Base-by-base conservation (phyloP, 92 coral and sea anemone species). In the Pocillopora grandis region DNA sequence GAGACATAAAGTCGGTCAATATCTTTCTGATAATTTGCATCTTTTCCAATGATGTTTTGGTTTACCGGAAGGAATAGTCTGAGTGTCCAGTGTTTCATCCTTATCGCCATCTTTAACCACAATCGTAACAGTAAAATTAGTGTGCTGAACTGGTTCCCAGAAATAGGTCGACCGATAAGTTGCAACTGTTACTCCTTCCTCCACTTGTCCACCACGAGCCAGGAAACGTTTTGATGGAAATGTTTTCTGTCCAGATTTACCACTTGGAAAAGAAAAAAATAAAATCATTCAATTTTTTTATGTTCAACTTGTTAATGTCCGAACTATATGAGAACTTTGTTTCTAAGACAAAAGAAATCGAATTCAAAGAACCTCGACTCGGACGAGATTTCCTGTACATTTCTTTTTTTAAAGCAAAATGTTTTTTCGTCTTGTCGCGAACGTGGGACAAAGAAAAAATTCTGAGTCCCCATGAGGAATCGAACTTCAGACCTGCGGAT, bases 151-250 rank as follows among this genome's bases (percentile, higher is more conserved):
- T 23, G 90, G 80, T 27, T 37, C 65, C 92, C 92, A 90, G 65
- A 42, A 60, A 64, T 90, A 90, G 1, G 88, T 86, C n/a, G 92
- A 90, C 17, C 62, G 78, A 8, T 77, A 7, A 57, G 75, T 80
- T 13, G 76, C 31, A 16, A 80, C 90, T 14, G 73, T 75, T 16
- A 89, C 89, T 52, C 92, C 92, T 19, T 85, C 82, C 4, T 66
- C 80, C 27, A 77, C 74, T 19, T 84, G 76, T 0, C 87, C 86
- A 20, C 92, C 90, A 16, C 78, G 84, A 36, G 92, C 66, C 55
- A 90, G 80, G 67, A 72, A 90, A 18, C 90, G 90, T 35, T 87
- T 90, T 57, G 87, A 76, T 20, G 61, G 15, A 36, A 89, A 79
- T 10, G 55, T 62, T 16, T 23, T 66, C 5, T 13, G 63, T 15